Conservation (phyloP, 2,888 invertebrate species). For the Eupeodes luniger region DNA sequence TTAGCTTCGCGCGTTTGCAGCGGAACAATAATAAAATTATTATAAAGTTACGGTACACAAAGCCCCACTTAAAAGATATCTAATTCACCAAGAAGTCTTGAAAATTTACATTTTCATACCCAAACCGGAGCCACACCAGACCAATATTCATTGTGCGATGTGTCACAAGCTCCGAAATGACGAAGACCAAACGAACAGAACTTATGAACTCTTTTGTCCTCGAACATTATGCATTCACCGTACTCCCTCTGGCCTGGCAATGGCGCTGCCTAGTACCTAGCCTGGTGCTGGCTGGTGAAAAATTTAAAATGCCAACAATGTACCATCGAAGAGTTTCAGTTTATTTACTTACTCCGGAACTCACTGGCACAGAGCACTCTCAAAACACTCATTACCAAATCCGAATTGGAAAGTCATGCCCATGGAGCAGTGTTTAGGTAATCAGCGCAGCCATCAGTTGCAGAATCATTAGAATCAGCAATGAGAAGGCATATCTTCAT, state of each 20-base stretch:
- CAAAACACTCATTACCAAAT: slow-evolving; percentile 37
- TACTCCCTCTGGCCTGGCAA: slow-evolving; percentile 33
- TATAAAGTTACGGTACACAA: slow-evolving; percentile 51
- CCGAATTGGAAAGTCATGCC: slow-evolving; percentile 58
- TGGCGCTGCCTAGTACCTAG: slow-evolving; percentile 6
- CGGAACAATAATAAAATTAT: slow-evolving; percentile 42
- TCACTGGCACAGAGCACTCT: slow-evolving; percentile 18
- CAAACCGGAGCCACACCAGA: slow-evolving; percentile 49
- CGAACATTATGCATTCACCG: slow-evolving; percentile 55
- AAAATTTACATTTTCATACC: slow-evolving; percentile 29
- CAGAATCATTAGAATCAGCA: slow-evolving; percentile 65
- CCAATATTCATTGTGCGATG: slow-evolving; percentile 40
- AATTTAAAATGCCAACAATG: slow-evolving; percentile 49
- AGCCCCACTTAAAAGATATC: slow-evolving; percentile 52
- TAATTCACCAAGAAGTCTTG: slow-evolving; percentile 57
- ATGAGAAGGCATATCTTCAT: slow-evolving; percentile 57
- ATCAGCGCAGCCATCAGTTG: slow-evolving; percentile 67
- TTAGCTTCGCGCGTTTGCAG: not conserved
- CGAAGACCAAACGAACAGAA: slow-evolving; percentile 11
- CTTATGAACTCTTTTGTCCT: slow-evolving; percentile 66
- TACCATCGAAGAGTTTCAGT: slow-evolving; percentile 19
- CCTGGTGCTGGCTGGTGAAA: not conserved
- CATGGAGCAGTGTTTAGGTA: slow-evolving; percentile 60
- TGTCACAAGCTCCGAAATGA: slow-evolving; percentile 17
- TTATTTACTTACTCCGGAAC: slow-evolving; percentile 51